Evolutionary conservation across 2,113 vertebrate species (phyloP).

Genomic region (Scopus umbretta): DNA sequence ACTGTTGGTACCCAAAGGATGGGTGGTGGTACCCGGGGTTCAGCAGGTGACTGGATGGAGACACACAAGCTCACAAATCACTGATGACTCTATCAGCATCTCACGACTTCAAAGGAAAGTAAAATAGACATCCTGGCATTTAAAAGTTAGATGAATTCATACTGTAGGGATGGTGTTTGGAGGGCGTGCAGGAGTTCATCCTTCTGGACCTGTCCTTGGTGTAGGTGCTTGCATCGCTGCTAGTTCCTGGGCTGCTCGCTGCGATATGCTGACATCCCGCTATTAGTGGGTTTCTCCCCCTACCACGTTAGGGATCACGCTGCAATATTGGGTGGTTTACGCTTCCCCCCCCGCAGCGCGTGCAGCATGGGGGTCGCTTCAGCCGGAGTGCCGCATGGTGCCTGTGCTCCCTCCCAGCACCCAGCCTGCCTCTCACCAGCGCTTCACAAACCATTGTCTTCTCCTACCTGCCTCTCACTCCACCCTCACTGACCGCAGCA

Average conservation of each 20-base stretch:
- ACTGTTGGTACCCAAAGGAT: neutral
- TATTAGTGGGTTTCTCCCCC: neutral
- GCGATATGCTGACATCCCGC: neutral
- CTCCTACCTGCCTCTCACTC: neutral
- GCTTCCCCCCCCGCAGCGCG: fast-evolving
- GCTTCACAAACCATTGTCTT: neutral
- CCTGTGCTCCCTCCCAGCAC: neutral
- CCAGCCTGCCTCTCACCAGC: neutral
- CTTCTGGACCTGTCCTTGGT: neutral
- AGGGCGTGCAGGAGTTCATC: neutral
- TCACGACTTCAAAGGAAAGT: neutral
- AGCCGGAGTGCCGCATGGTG: neutral
- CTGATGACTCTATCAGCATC: neutral
- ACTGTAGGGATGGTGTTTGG: neutral
- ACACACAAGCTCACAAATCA: neutral
- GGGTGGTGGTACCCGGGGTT: neutral
- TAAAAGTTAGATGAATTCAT: neutral
- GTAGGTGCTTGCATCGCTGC: neutral
- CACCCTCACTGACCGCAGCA: fast-evolving
- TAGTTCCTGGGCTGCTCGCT: neutral
- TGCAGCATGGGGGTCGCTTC: neutral
- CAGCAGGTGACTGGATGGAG: neutral
- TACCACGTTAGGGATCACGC: neutral
- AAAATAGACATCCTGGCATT: neutral
- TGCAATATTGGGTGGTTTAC: neutral